phyloP scores from a whole-genome alignment of 2,113 vertebrate species.

The Muntiacus reevesi region DNA sequence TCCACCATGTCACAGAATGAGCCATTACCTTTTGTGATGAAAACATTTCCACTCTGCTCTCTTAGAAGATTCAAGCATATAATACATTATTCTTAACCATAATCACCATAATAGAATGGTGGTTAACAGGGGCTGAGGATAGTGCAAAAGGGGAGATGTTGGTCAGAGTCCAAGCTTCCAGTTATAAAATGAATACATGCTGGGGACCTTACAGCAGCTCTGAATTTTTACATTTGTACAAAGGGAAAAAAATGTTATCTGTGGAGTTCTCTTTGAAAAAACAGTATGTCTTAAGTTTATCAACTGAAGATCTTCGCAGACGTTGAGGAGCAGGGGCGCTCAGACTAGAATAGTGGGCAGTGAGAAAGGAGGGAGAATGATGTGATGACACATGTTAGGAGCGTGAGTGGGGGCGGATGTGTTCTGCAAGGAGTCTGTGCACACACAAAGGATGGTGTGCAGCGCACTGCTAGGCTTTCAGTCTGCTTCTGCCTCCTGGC shows the following conservation, averaged over 20 bases:
- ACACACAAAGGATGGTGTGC: not conserved
- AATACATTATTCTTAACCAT: not conserved
- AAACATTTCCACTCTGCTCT: not conserved
- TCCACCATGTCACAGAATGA: not conserved
- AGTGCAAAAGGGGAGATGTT: not conserved
- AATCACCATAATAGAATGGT: not conserved
- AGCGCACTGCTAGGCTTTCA: not conserved
- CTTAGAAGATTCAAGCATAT: not conserved
- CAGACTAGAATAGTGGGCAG: not conserved
- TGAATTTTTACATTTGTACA: not conserved
- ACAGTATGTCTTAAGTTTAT: not conserved
- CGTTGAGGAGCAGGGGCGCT: fast-evolving
- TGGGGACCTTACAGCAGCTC: not conserved
- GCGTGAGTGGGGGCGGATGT: fast-evolving
- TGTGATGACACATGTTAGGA: not conserved
- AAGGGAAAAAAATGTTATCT: not conserved
- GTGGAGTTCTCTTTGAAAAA: not conserved
- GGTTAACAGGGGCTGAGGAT: not conserved
- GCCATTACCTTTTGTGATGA: not conserved
- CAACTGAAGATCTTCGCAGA: not conserved
- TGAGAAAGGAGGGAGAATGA: not conserved
- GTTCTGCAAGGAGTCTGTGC: not conserved
- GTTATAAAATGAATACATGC: not conserved
- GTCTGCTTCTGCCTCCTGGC: not conserved
- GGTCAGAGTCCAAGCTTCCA: not conserved